Conservation (phyloP, 2,888 invertebrate species). For the Deilephila porcellus region DNA sequence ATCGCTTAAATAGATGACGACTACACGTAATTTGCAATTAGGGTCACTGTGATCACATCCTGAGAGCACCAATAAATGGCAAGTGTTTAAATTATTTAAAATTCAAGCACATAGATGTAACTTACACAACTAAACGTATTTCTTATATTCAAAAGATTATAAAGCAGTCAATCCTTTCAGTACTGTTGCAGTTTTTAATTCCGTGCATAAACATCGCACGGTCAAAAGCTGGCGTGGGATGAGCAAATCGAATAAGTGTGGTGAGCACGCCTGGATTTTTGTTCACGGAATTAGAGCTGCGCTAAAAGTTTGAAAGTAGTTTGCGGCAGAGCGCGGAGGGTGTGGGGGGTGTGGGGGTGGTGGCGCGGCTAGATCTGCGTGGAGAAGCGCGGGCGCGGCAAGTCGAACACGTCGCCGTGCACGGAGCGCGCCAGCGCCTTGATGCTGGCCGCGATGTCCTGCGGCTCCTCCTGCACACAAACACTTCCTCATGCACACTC, state of each 20-base stretch:
- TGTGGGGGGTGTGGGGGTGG: conserved; percentile 27
- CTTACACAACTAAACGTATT: conserved; percentile 57
- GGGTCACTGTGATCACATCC: conserved; percentile 75
- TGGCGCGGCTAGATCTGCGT: conserved; percentile 89
- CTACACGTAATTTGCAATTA: conserved; percentile 42
- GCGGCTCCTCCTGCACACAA: conserved; percentile 84
- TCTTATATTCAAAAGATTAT: conserved; percentile 36
- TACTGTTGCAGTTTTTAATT: conserved; percentile 30
- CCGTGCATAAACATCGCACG: conserved; percentile 18
- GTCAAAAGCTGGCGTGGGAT: background rate
- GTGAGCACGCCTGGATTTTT: no score
- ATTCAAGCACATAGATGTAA: conserved; percentile 50
- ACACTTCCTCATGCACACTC: background rate
- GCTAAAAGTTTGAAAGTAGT: background rate
- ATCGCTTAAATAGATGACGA: background rate
- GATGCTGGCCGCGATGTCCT: conserved; percentile 95
- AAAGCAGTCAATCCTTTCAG: conserved; percentile 31
- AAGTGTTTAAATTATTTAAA: conserved; percentile 44
- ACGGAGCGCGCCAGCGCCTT: conserved; percentile 96
- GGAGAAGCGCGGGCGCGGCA: conserved; percentile 93
- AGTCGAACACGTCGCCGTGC: conserved; percentile 94
- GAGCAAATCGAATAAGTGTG: background rate
- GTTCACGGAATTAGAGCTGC: conserved; percentile 22
- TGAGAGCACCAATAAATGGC: conserved; percentile 70
- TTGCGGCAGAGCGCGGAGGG: conserved; percentile 21